Conservation (phyloP, 2,888 invertebrate species). For the Sinelater perroti region DNA sequence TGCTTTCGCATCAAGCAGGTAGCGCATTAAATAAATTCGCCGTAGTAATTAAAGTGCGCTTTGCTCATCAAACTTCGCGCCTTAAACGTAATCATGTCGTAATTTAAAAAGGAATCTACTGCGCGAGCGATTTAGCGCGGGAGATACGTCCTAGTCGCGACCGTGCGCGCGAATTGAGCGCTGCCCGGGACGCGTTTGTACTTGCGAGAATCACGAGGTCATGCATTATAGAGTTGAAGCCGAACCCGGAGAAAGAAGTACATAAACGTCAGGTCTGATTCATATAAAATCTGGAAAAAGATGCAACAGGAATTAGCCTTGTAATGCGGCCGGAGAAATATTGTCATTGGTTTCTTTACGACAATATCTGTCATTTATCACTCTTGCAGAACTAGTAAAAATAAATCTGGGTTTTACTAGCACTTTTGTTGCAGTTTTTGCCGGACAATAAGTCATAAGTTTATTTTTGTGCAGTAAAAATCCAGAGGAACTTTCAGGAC, state of each 20-base stretch:
- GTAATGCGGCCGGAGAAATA: conserved; percentile 16
- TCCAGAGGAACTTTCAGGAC: too few relatives aligned
- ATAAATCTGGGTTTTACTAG: conserved; percentile 14
- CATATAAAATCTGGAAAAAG: conserved; percentile 48
- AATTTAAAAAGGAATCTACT: too few relatives aligned
- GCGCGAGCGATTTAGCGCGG: too few relatives aligned
- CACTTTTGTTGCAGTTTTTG: conserved; percentile 5
- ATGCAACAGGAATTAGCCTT: conserved; percentile 38
- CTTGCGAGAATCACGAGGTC: conserved; percentile 52
- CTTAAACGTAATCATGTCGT: too few relatives aligned
- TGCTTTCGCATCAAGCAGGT: conserved; percentile 7
- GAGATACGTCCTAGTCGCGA: too few relatives aligned
- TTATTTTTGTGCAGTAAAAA: conserved; percentile 3
- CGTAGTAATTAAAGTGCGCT: conserved; percentile 10
- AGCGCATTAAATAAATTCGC: conserved; percentile 16
- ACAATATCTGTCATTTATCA: conserved; percentile 16
- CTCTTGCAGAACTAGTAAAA: conserved; percentile 14
- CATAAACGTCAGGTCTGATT: conserved; percentile 52
- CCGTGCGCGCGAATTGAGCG: too few relatives aligned
- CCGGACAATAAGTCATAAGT: neutral
- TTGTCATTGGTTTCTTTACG: conserved; percentile 23
- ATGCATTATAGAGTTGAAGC: conserved; percentile 51
- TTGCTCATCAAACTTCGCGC: conserved; percentile 7
- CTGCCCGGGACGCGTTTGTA: conserved; percentile 49
- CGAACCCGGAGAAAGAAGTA: conserved; percentile 50